Evolutionary conservation across 1,140 invertebrate genomes (phyloP).

Genomic region (Hycleus cichorii): DNA sequence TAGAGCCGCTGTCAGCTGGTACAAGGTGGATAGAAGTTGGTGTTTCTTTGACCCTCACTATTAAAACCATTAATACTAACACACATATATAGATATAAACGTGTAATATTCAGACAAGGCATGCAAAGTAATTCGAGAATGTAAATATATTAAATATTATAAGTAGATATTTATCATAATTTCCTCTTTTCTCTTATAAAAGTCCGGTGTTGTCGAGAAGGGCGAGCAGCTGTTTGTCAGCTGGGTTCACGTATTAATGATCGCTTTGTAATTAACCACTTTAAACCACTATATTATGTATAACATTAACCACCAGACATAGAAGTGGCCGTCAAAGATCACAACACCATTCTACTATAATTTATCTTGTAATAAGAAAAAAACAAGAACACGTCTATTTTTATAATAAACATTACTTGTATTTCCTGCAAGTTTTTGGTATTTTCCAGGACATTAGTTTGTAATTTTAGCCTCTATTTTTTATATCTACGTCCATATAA

Average conservation of each 20-base stretch:
- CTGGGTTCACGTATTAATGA: conserved; percentile 38
- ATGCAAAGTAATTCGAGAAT: conserved; percentile 19
- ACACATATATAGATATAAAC: too few species aligned
- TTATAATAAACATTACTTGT: not conserved
- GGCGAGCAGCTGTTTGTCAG: conserved; percentile 37
- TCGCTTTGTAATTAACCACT: conserved; percentile 39
- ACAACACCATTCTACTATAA: not conserved
- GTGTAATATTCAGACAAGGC: not conserved
- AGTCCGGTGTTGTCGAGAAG: conserved; percentile 26
- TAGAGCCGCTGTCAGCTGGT: conserved; percentile 11
- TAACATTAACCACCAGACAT: conserved; percentile 32
- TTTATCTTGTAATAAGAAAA: not conserved
- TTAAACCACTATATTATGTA: conserved; percentile 13
- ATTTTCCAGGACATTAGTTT: not conserved
- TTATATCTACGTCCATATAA: too few species aligned
- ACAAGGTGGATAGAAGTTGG: conserved; percentile 6
- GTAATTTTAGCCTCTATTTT: too few species aligned
- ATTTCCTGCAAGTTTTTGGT: not conserved
- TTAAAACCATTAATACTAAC: conserved; percentile 10
- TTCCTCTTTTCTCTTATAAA: conserved; percentile 37
- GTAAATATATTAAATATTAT: conserved; percentile 35
- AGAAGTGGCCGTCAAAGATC: not conserved
- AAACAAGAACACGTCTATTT: not conserved
- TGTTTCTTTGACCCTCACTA: conserved; percentile 9
- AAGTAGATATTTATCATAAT: conserved; percentile 39